These are phyloP conservation scores for Thinocorus orbignyianus DNA, from an alignment of 2,113 vertebrate species.

Conservation along the genomic window DNA sequence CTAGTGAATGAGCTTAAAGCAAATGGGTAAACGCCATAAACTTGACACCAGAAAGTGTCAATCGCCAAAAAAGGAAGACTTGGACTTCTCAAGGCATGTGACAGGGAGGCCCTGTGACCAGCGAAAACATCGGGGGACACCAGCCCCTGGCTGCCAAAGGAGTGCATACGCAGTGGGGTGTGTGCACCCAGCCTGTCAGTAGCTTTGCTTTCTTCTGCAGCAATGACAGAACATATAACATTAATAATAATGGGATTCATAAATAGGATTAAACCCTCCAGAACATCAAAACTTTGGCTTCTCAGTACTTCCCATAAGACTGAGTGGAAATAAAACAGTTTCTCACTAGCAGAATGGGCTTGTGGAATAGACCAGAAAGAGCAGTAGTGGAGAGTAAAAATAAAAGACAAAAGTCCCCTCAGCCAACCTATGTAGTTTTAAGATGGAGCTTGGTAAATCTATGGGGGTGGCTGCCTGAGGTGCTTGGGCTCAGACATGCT, in stretches of 20 bases:
- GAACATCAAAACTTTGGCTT: background rate
- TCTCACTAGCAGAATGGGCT: slow-evolving; percentile 26
- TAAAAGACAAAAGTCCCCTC: background rate
- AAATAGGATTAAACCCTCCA: background rate
- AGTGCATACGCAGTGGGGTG: background rate
- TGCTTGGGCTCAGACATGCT: background rate
- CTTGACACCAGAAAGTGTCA: background rate
- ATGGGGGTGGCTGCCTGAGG: background rate
- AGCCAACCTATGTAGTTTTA: background rate
- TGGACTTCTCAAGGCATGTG: background rate
- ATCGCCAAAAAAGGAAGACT: background rate
- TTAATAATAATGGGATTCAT: background rate
- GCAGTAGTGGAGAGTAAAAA: background rate
- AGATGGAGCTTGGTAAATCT: background rate
- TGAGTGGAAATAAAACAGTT: slow-evolving; percentile 47
- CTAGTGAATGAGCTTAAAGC: background rate
- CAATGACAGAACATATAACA: background rate
- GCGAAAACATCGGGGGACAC: background rate
- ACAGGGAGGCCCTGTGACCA: background rate
- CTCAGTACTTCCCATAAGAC: background rate
- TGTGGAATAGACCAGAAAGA: background rate
- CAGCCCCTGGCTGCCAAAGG: background rate
- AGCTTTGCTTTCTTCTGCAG: background rate
- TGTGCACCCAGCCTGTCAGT: background rate
- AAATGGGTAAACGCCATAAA: background rate